Base-by-base conservation (phyloP, 1,140 invertebrate species). In the Coptotermes formosanus region DNA sequence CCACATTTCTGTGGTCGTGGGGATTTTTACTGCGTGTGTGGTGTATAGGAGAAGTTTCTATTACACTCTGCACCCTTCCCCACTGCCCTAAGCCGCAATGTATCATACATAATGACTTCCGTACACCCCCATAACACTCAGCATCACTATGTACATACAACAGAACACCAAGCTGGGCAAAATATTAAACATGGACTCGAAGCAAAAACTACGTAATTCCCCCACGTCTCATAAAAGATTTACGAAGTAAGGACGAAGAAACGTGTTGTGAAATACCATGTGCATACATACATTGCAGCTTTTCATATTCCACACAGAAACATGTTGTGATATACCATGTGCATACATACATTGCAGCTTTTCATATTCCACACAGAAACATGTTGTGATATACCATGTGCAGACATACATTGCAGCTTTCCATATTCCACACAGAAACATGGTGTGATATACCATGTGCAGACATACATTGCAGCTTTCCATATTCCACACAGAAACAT, bases 61-160 rank as follows among this genome's bases (percentile, higher is more conserved):
- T 75, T 30, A 75, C 25, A n/a, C 64, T 8, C n/a, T 11, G 16
- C 64, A 75, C 64, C 64, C 25, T 6, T 8, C 14, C 25, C n/a
- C 64, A 21, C 25, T 25, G 8, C 25, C 7, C 19, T 30, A 3
- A 8, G 25, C 25, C 9, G 64, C 30, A 75, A 75, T 75, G 64
- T 75, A 75, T 75, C 64, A 75, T 75, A 75, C n/a, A 75, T 75
- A 75, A 75, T 75, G 64, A 75, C 64, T 75, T 75, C 64, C 25
- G 16, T 25, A 75, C 6, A 48, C n/a, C 25, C 64, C n/a, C n/a
- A 30, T 75, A 75, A 75, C 64, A 30, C 64, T 75, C 64, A 75
- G 30, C 64, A 75, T 75, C n/a, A 75, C 64, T n/a, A 75, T 14
- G 6, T 30, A 75, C 64, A 75, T 75, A n/a, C 19, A 75, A 30